A percentile compares a stretch with the other conserved stretches of the same genome.
Conservation (phyloP, 2,113 vertebrate species). For the Rhea pennata region DNA sequence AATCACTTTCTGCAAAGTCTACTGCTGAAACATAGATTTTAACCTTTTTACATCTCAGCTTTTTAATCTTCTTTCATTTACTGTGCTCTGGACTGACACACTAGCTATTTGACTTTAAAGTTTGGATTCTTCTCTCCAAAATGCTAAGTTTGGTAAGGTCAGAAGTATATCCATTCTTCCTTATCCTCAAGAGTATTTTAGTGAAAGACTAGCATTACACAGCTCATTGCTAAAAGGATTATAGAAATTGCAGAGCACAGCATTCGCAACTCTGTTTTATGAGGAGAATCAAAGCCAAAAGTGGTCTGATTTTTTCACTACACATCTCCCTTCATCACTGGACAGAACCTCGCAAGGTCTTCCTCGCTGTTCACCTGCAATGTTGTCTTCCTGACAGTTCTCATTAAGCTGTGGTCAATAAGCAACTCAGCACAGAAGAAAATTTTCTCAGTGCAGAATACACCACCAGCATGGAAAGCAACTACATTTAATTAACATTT, state of each 20-base stretch:
- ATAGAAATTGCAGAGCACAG: constrained; percentile 35
- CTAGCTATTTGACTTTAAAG: constrained; percentile 26
- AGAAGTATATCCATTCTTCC: not conserved
- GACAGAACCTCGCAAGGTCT: not conserved
- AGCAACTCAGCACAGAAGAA: not conserved
- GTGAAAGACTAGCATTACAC: constrained; percentile 41
- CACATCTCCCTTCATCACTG: not conserved
- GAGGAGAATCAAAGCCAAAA: not conserved
- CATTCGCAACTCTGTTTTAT: not conserved
- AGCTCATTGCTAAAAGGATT: constrained; percentile 60
- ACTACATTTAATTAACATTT: not conserved
- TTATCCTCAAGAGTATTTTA: constrained; percentile 38
- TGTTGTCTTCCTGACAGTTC: constrained; percentile 35
- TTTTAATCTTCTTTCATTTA: constrained; percentile 37
- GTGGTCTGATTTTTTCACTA: not conserved
- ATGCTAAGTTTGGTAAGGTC: constrained; percentile 51
- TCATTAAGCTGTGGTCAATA: constrained; percentile 16
- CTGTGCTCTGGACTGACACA: not conserved
- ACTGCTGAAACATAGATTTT: constrained; percentile 71
- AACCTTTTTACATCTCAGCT: constrained; percentile 71
- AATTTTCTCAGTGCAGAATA: not conserved
- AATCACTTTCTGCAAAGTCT: constrained; percentile 57
- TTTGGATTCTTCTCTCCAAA: constrained; percentile 37
- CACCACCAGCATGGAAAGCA: not conserved
- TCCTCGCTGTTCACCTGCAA: not conserved